Base-by-base conservation (phyloP, 1,140 invertebrate genomes). In the Tribolium madens region DNA sequence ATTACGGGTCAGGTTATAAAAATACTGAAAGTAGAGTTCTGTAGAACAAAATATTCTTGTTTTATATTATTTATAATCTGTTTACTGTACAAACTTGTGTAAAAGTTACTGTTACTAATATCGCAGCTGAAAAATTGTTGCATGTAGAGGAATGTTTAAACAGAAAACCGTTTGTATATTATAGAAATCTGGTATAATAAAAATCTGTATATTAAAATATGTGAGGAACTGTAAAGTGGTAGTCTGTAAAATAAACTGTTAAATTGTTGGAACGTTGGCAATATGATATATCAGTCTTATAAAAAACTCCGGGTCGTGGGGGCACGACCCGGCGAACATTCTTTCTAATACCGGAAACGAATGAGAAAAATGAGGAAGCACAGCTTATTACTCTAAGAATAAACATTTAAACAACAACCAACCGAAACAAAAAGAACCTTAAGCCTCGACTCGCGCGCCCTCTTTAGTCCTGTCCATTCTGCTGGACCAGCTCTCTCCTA, bases 381-480 rank as follows among this genome's bases (percentile, higher is more conserved):
- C 77, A 81, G 73, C 79, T 80, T 81, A 75, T 47, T 64, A 81
- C 15, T 68, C 76, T 81, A 79, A 75, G 46, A 69, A 77, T 78
- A 71, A 78, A 76, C 75, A 78, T 72, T 75, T 60, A 76, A 81
- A 80, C 60, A 76, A 73, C 77, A 76, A 73, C 18, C 21, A 48
- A 72, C 68, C 33, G 14, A 73, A 73, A 72, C 33, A 70, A 78
- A 73, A 76, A 77, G 46, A 73, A 68, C 76, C 42, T 73, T 47
- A 26, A 26, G 21, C n/a, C 48, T 50, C 13, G 18, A 57, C 21
- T 4, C 21, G 2, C 0, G 21, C 57, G 36, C 68, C 12, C 14
- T 21, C 64, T 68, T 80, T 87, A 92, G 86, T 92, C 90, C 84
- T 91, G 91, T 74, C 91, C 91, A 84, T 92, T 92, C 80, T 91